Percentiles rank a stretch among this genome's conserved stretches.
Conservation (phyloP, 1,140 invertebrate species). For the Drosophila littoralis region DNA sequence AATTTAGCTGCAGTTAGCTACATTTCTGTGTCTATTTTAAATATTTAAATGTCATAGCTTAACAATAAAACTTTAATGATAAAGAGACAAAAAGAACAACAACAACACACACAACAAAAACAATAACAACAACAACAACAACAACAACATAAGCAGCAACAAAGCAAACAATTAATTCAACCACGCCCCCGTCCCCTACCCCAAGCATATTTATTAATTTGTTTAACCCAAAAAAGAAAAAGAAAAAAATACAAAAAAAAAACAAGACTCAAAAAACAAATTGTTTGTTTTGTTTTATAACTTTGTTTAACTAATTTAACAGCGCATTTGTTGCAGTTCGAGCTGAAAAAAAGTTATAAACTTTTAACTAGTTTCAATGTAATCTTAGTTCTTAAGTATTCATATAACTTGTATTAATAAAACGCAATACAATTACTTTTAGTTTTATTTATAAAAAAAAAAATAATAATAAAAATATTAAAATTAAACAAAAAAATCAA, state of each 20-base stretch:
- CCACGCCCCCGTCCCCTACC: background rate
- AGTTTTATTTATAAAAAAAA: conserved; percentile 71
- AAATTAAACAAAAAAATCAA: conserved; percentile 26
- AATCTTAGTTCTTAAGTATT: conserved; percentile 64
- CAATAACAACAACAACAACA: background rate
- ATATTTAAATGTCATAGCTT: conserved; percentile 67
- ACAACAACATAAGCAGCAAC: conserved; percentile 2
- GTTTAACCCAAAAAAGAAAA: conserved; percentile 19
- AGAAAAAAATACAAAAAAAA: conserved; percentile 7
- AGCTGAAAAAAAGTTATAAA: conserved; percentile 60
- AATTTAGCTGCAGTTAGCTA: conserved; percentile 58
- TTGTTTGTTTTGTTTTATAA: conserved; percentile 15
- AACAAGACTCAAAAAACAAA: conserved; percentile 18
- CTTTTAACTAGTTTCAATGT: conserved; percentile 74
- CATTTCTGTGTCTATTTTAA: conserved; percentile 78
- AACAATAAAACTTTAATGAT: conserved; percentile 26
- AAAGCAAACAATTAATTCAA: background rate
- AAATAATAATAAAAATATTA: conserved; percentile 1
- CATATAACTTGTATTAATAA: conserved; percentile 79
- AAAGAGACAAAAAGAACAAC: background rate
- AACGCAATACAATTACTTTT: conserved; percentile 80
- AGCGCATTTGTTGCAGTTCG: conserved; percentile 70
- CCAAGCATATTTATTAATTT: conserved; percentile 18
- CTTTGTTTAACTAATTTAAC: conserved; percentile 50
- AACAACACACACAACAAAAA: conserved; percentile 11